Evolutionary conservation across 2,113 vertebrate genomes (phyloP), one percentile per base, ranked within the genome.

Genomic region (Myocastor coypus): DNA sequence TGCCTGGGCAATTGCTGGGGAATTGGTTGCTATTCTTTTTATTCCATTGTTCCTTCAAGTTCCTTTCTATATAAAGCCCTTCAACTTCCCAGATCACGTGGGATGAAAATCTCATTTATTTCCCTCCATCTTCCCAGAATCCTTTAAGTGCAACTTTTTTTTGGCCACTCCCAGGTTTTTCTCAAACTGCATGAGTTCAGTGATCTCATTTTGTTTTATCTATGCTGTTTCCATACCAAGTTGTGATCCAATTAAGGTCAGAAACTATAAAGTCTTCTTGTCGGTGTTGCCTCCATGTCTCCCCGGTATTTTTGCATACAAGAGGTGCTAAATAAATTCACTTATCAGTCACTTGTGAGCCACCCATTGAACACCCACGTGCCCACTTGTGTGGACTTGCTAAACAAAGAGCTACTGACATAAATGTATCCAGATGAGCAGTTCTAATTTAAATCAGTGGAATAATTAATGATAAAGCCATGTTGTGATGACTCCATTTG

Each of bases 1-100:
- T 50, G 2, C 7, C 9, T 4, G 0, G 10, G 20, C 0, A 50
- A 16, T n/a, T 2, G 0, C 9, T 4, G 0, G 7, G 16, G 0
- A 50, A 16, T 32, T 2, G 0, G 5, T 2, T 26, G 4, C 14
- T 77, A 0, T 4, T 30, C 16, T 77, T 63, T 5, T n/a, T 3
- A 20, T 63, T 12, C 4, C 16, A 34, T 37, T 20, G 26, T 61
- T 88, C 37, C 55, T 5, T 28, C 16, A 2, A 4, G 8, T 30
- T 71, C 26, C 40, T 77, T 50, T 7, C 2, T 26, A 32, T 19
- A 37, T 4, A 17, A 73, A 0, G 13, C 6, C 17, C 40, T n/a
- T 2, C 4, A 61, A 22, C 12, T 42, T 32, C 5, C 5, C 0
- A n/a, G 3, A 7, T 8, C 34, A 20, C 26, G 32, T 87, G 26